phyloP scores from a whole-genome alignment of 1,140 invertebrate genomes.

The Caenorhabditis elegans region WBcel235 BX284604.4:9807001-9807500 shows the following conservation, averaged over 20 bases:
- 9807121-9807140: constrained; percentile 33
- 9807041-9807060: too few relatives aligned
- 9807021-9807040: too few relatives aligned
- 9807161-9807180: constrained; percentile 21
- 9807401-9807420: constrained; percentile 25
- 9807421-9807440: constrained; percentile 23
- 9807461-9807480: constrained; percentile 26
- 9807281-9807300: constrained; percentile 23
- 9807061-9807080: constrained; percentile 23
- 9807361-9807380: not conserved
- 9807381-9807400: constrained; percentile 33
- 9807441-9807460: constrained; percentile 7
- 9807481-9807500: constrained; percentile 21
- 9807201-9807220: not conserved
- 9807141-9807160: not conserved
- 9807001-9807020: constrained; percentile 13
- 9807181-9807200: constrained; percentile 25
- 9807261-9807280: constrained; percentile 33
- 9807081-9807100: not conserved
- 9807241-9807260: constrained; percentile 22
- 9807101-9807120: constrained; percentile 6
- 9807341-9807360: not conserved
- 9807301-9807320: constrained; percentile 15
- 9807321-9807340: not conserved
- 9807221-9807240: not conserved